A percentile compares a stretch with the other conserved stretches of the same genome.
Evolutionary conservation across 2,888 invertebrate genomes (phyloP).

Genomic region (Augiades crinisus): DNA sequence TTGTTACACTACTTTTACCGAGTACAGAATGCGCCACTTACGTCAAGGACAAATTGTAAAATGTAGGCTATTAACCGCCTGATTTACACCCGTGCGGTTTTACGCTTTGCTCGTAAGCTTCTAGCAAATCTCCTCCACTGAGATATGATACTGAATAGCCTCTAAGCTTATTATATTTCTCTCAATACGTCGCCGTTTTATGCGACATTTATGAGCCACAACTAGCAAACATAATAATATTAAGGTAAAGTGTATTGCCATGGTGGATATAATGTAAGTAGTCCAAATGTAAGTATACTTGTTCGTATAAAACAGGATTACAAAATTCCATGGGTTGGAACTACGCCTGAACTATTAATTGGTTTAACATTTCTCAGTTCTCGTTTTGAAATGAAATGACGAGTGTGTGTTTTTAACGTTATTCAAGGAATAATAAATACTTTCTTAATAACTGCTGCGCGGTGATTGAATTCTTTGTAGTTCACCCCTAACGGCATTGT

Average conservation of each 20-base stretch:
- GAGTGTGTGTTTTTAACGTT: too few species aligned
- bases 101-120: constrained; percentile 36
- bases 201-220: constrained; percentile 51
- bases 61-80: constrained; percentile 58
- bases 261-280: constrained; percentile 13
- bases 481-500: too few species aligned
- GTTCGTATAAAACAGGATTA: constrained; percentile 12
- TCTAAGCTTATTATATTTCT: constrained; percentile 58
- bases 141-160: constrained; percentile 55
- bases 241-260: constrained; percentile 12
- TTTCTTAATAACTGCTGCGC: too few species aligned
- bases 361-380: not conserved
- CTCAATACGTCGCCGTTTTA: constrained; percentile 52
- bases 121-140: constrained; percentile 49
- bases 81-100: constrained; percentile 52
- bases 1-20: constrained; percentile 46
- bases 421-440: too few species aligned
- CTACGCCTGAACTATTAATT: not conserved
- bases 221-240: constrained; percentile 29
- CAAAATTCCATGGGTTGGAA: not conserved
- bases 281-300: constrained; percentile 17
- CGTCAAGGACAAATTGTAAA: constrained; percentile 61
- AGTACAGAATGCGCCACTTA: constrained; percentile 43
- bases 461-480: too few species aligned
- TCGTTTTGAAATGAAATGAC: not conserved